Evolutionary conservation across 2,113 vertebrate species (phyloP), one percentile per base, ranked within the genome.

Genomic region (Lates calcarifer): DNA sequence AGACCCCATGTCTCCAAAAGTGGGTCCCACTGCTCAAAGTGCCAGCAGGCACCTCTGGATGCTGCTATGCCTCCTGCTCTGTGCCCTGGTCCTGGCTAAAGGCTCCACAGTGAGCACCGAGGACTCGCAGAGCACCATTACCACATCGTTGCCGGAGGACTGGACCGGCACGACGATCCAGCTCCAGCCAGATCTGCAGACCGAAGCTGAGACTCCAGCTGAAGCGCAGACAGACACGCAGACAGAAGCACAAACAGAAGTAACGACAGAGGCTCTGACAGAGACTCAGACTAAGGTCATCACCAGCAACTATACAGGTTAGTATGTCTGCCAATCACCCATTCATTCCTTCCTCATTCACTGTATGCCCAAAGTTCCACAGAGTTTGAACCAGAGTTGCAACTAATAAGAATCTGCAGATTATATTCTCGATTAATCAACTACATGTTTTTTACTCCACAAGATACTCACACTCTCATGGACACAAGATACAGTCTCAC

Each of bases 221-320:
- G 81, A 71, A 3, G n/a, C 29, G 4, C 43, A 26, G 70, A 81
- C 69, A 11, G 86, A 87, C n/a, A n/a, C n/a, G n/a, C n/a, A n/a
- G 11, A 63, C 45, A 14, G 83, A 70, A 5, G 24, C 28, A 4
- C 49, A 22, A 69, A 83, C 85, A 0, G 81, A 60, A 6, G 49
- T 56, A 1, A 43, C 5, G 49, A 85, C 86, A 0, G 74, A 55
- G 11, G 22, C 18, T 12, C 61, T 26, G 68, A 66, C 81, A 2
- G 81, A 82, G 28, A 13, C 41, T 17, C 80, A 81, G 28, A 88
- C 82, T 39, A 77, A 88, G 67, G 41, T 71, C 43, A 31, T 78
- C 55, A 91, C 87, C 67, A 92, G 33, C n/a, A 94, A 94, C 86
- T 91, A 94, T 24, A 93, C 94, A 94, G 94, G 95, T 95, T 0